Conservation (phyloP, 2,113 vertebrate genomes). For the Cacatua alba region DNA sequence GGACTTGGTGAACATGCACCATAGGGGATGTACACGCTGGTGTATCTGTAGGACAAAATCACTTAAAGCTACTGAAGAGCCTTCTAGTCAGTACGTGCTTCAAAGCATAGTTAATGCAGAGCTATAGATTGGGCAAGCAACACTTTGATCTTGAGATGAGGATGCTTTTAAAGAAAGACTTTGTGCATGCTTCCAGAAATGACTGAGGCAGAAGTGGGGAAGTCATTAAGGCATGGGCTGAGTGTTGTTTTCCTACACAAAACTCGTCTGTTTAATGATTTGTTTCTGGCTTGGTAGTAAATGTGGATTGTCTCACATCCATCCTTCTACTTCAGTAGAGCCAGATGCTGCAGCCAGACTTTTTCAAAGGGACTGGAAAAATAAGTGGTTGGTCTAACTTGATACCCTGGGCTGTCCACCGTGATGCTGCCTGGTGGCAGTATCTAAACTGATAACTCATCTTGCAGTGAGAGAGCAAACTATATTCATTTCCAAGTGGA, state of each 20-base stretch:
- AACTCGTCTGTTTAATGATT: background rate
- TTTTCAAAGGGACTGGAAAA: background rate
- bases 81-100: background rate
- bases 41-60: background rate
- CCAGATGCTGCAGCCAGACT: background rate
- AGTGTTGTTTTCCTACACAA: background rate
- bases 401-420: rapidly evolving
- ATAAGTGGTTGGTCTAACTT: background rate
- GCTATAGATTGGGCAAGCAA: background rate
- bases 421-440: background rate
- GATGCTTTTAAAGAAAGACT: background rate
- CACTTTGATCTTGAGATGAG: background rate
- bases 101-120: background rate
- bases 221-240: background rate
- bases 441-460: background rate
- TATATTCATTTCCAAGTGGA: background rate
- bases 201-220: background rate
- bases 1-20: background rate
- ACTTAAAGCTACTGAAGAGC: background rate
- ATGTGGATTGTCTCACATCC: background rate
- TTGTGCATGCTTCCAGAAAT: background rate
- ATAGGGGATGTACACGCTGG: background rate
- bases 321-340: background rate
- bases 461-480: background rate
- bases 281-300: background rate